These are phyloP conservation scores for Daphoenositta chrysoptera DNA, from an alignment of 2,113 vertebrate genomes.

Conservation along the genomic window DNA sequence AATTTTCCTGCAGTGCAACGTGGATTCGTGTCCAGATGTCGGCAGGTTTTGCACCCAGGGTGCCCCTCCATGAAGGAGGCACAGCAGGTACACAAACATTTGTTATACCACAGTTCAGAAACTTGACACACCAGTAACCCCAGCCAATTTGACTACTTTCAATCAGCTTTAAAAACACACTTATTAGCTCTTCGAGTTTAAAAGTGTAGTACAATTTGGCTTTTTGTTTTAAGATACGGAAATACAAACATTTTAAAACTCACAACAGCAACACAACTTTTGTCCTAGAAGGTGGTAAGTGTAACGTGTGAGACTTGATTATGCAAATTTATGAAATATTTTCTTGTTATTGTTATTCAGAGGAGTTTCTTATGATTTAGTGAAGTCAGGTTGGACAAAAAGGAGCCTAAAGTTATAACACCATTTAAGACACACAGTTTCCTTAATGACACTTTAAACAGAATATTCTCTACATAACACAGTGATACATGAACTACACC, in stretches of 20 bases:
- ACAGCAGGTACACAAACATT: background rate
- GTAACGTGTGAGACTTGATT: background rate
- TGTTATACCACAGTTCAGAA: background rate
- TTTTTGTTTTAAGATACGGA: background rate
- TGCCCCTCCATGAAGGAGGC: background rate
- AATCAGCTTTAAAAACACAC: background rate
- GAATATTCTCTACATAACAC: background rate
- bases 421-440: background rate
- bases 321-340: background rate
- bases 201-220: background rate
- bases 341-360: background rate
- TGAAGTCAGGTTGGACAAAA: background rate
- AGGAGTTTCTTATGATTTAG: background rate
- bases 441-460: background rate
- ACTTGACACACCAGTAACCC: fast-evolving
- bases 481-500: background rate
- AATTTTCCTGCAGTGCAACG: background rate
- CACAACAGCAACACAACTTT: background rate
- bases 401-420: background rate
- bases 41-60: background rate
- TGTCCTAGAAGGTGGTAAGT: background rate
- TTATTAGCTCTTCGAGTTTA: background rate
- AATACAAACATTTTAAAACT: background rate
- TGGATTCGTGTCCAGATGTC: background rate
- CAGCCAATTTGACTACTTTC: background rate